Percentiles rank a stretch among this genome's conserved stretches.
Conservation (phyloP, 1,140 invertebrate species). For the Plodia interpunctella region DNA sequence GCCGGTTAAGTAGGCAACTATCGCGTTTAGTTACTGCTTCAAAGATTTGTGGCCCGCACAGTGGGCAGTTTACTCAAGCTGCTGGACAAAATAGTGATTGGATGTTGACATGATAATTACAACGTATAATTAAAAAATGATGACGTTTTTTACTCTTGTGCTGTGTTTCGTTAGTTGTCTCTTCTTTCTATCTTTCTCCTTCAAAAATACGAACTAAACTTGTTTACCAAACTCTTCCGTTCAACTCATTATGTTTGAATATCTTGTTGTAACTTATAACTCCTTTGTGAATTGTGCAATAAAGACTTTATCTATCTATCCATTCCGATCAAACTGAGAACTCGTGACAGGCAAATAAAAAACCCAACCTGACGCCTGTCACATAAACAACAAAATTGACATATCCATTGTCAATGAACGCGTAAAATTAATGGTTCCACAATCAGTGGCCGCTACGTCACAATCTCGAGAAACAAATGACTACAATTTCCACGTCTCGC, state of each 20-base stretch:
- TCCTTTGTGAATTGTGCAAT: too few relatives aligned
- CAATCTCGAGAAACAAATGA: slow-evolving; percentile 12
- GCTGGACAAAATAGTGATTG: slow-evolving; percentile 14
- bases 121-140: background rate
- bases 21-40: slow-evolving; percentile 20
- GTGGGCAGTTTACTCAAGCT: slow-evolving; percentile 13
- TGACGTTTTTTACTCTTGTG: too few relatives aligned
- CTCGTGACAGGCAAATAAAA: background rate
- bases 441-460: background rate
- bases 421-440: background rate
- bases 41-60: slow-evolving; percentile 22
- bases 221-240: too few relatives aligned
- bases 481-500: background rate
- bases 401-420: background rate
- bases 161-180: too few relatives aligned
- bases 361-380: background rate
- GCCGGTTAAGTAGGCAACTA: slow-evolving; percentile 54
- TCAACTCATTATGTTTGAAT: too few relatives aligned
- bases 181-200: too few relatives aligned
- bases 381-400: slow-evolving; percentile 1
- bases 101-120: slow-evolving; percentile 9
- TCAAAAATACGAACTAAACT: too few relatives aligned
- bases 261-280: too few relatives aligned
- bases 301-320: too few relatives aligned
- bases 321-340: background rate